A percentile compares a stretch with the other conserved stretches of the same genome.
These are phyloP conservation scores for Aricia artaxerxes DNA, from an alignment of 2,888 invertebrate genomes.

Conservation along the genomic window DNA sequence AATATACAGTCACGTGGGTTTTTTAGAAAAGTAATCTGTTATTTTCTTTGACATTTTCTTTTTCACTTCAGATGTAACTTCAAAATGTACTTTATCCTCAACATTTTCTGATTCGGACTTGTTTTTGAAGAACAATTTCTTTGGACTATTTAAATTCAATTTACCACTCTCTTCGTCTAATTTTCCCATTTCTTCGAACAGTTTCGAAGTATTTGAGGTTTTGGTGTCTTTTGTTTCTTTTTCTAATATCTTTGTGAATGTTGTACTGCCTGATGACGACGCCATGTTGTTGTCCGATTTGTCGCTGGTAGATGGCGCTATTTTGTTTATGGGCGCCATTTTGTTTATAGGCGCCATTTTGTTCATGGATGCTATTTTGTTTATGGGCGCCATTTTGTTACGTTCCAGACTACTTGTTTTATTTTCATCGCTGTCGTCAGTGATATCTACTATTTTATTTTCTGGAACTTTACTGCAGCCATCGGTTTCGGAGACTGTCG, in stretches of 20 bases:
- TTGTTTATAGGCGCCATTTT: not conserved
- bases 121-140: conserved; percentile 46
- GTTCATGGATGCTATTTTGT: not conserved
- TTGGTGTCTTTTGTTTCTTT: conserved; percentile 2
- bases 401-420: not conserved
- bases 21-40: conserved; percentile 69
- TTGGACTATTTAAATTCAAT: conserved; percentile 50
- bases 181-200: conserved; percentile 58
- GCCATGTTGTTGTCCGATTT: not conserved
- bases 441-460: conserved; percentile 9
- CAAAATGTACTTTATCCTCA: conserved; percentile 44
- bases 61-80: conserved; percentile 54
- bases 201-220: conserved; percentile 33
- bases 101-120: conserved; percentile 31
- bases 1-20: conserved; percentile 49
- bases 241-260: not conserved
- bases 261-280: not conserved
- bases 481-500: conserved; percentile 41
- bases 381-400: too few species aligned
- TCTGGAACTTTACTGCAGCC: conserved; percentile 27
- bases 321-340: not conserved
- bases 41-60: conserved; percentile 64
- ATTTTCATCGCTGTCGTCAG: not conserved
- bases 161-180: conserved; percentile 54
- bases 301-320: not conserved